These are phyloP conservation scores for Tragelaphus imberbis DNA, from an alignment of 2,113 vertebrate genomes.

Conservation along the genomic window DNA sequence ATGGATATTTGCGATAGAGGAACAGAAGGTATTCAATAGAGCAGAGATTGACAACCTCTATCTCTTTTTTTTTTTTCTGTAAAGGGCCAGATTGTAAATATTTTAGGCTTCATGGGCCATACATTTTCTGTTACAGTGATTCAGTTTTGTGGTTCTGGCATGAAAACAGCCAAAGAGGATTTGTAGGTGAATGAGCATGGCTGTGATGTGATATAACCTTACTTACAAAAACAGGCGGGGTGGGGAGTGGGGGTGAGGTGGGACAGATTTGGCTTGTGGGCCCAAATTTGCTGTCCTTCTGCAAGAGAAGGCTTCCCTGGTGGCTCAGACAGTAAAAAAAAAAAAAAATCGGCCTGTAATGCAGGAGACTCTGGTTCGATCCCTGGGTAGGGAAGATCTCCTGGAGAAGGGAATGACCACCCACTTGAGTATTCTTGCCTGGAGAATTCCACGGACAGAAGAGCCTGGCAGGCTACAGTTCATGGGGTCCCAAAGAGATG, in stretches of 20 bases:
- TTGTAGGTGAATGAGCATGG: not conserved
- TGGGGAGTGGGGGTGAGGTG: not conserved
- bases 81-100: not conserved
- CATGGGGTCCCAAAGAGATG: not conserved
- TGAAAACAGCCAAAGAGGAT: not conserved
- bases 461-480: not conserved
- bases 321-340: not conserved
- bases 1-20: not conserved
- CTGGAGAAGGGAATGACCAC: not conserved
- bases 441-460: not conserved
- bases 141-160: not conserved
- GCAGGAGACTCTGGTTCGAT: not conserved
- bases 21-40: not conserved
- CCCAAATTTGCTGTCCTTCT: not conserved
- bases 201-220: not conserved
- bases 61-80: not conserved
- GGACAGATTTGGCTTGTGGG: not conserved
- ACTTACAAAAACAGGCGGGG: not conserved
- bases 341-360: not conserved
- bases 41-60: not conserved
- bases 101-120: not conserved
- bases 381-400: not conserved
- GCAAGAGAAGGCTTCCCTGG: not conserved
- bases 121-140: not conserved
- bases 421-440: not conserved